Base-by-base conservation (phyloP, 2,888 invertebrate genomes). In the Drosophila borealis region DNA sequence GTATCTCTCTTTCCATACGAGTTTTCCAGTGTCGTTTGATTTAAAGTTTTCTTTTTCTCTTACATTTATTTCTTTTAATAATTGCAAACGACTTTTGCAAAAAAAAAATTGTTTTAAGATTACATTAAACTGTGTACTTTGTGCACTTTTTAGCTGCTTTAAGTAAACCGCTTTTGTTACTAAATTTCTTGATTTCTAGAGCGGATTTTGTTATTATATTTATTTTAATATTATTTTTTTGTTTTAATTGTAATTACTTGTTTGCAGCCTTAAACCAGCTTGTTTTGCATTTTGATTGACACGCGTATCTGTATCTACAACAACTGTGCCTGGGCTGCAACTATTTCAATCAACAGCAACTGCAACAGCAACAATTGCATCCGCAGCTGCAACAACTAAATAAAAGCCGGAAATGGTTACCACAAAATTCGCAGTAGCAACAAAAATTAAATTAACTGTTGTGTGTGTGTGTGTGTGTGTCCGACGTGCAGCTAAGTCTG, bases 391-490 rank as follows among this genome's bases (percentile, higher is more conserved):
- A 70, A 25, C 64, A 57, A 37, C 42, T 39, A 21, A 44, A 39
- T 45, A 64, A 63, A 54, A 48, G 39, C 42, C 42, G 39, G 6
- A 64, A 66, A 53, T 50, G 65, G 25, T 60, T 74, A 65, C 70
- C 83, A 67, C 74, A 78, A 78, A 78, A 87, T 70, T 70, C 71
- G 75, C 59, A 78, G 59, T 64, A 89, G 46, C 71, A 80, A 80
- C 74, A 80, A 75, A 86, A 87, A 89, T 78, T 85, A 81, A 89
- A 89, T 84, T 78, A 81, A 76, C 88, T 36, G 41, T 48, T 41
- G 60, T 51, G 41, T 46, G 37, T 62, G 62, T 42, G 49, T 50
- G 59, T 50, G 45, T 48, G n/a, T 56, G 64, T 57, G 54, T 46
- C 55, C 33, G 50, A 36, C 10, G 48, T 55, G 65, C 53, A 53